phyloP scores from a whole-genome alignment of 2,888 invertebrate genomes.

The Eupithecia insigniata region DNA sequence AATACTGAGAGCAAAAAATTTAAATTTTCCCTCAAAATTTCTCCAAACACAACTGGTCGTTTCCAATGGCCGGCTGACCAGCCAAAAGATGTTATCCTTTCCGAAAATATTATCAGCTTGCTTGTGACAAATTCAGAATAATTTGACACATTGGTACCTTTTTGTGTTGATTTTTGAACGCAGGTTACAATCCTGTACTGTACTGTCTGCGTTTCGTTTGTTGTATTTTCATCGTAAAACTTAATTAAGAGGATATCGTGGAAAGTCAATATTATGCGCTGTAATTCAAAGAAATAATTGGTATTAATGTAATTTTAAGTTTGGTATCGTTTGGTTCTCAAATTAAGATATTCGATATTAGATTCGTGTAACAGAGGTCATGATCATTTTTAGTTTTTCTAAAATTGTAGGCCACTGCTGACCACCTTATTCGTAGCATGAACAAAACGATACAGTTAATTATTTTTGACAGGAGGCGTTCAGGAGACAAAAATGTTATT shows the following conservation, averaged over 20 bases:
- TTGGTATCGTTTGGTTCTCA: not conserved
- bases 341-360: too few species aligned
- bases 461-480: constrained; percentile 75
- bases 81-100: too few species aligned
- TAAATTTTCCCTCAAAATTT: too few species aligned
- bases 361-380: too few species aligned
- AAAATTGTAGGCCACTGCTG: not conserved
- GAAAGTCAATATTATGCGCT: not conserved
- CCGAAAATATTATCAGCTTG: too few species aligned
- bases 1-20: too few species aligned
- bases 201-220: not conserved
- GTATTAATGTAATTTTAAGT: not conserved
- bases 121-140: too few species aligned
- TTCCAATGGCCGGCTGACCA: too few species aligned
- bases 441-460: constrained; percentile 72
- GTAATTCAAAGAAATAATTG: not conserved
- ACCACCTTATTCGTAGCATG: constrained; percentile 42
- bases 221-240: not conserved
- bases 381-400: not conserved
- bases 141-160: too few species aligned
- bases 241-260: not conserved
- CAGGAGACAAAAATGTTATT: constrained; percentile 76
- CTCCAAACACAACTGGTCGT: too few species aligned
- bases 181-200: not conserved
- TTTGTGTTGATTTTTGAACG: not conserved